Percentiles rank a stretch among this genome's conserved stretches.
Evolutionary conservation across 2,113 vertebrate species (phyloP).

Genomic region (Muscicapa adusta): DNA sequence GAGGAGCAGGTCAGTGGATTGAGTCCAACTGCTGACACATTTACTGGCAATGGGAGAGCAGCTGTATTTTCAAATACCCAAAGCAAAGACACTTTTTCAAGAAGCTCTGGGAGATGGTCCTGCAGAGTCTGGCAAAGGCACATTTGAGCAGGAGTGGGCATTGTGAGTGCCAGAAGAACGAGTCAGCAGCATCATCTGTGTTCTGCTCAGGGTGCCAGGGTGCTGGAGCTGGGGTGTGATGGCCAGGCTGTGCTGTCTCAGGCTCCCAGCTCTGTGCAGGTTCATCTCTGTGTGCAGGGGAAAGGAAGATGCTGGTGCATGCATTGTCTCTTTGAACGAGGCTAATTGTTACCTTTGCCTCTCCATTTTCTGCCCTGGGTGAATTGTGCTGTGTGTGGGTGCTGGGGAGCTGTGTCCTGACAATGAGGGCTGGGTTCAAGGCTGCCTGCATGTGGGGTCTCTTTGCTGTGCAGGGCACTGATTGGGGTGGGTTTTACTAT

Average conservation of each 20-base stretch:
- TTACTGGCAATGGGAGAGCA: not conserved
- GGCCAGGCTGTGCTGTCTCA: not conserved
- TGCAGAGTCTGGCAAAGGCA: not conserved
- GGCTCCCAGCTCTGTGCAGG: not conserved
- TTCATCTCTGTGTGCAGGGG: not conserved
- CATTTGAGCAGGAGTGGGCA: not conserved
- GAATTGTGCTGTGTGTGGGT: not conserved
- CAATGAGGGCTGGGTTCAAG: accelerated
- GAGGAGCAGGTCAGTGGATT: not conserved
- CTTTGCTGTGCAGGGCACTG: not conserved
- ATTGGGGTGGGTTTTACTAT: not conserved
- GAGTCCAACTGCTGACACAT: not conserved
- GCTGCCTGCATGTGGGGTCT: too few relatives aligned
- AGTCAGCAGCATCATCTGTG: not conserved
- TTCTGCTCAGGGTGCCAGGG: not conserved
- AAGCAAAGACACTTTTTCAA: not conserved
- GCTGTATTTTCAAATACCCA: not conserved
- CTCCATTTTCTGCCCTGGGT: not conserved
- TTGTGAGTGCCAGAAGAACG: not conserved
- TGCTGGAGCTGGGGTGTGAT: not conserved
- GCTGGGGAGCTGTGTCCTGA: not conserved
- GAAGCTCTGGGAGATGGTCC: not conserved
- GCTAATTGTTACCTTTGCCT: not conserved
- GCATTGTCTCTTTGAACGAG: not conserved
- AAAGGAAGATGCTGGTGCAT: not conserved